phyloP scores from a whole-genome alignment of 1,140 invertebrate species.

The Colletes gigas region DNA sequence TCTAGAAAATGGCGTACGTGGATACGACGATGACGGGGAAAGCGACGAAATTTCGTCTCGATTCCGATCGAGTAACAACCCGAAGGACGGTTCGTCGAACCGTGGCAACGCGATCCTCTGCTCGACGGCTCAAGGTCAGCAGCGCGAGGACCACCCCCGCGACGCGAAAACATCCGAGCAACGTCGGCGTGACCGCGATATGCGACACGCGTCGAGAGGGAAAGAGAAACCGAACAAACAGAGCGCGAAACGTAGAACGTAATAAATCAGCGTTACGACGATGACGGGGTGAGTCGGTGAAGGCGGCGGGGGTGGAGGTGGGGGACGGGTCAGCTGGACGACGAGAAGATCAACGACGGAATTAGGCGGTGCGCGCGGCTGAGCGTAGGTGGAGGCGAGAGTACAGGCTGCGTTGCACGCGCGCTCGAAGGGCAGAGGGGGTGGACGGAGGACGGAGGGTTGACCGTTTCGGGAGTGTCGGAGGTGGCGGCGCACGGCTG shows the following conservation, averaged over 20 bases:
- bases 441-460: conserved; percentile 47
- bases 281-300: not conserved
- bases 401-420: not conserved
- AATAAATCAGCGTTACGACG: conserved; percentile 45
- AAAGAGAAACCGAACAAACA: not conserved
- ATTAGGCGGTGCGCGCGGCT: conserved; percentile 44
- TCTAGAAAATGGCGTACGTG: too few species aligned
- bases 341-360: conserved; percentile 39
- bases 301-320: not conserved
- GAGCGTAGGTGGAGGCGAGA: conserved; percentile 23
- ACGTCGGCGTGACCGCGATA: conserved; percentile 2
- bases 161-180: conserved; percentile 38
- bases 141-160: conserved; percentile 21
- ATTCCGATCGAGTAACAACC: not conserved
- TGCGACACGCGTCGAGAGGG: not conserved
- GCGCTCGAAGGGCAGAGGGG: not conserved
- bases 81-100: conserved; percentile 3
- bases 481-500: conserved; percentile 74
- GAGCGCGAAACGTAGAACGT: conserved; percentile 15
- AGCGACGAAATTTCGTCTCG: not conserved
- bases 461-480: conserved; percentile 65
- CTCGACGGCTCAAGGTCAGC: conserved; percentile 47
- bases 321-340: not conserved
- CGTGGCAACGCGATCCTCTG: not conserved
- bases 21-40: not conserved